Evolutionary conservation across 2,888 invertebrate genomes (phyloP).

Genomic region (Melinopterus prodromus): DNA sequence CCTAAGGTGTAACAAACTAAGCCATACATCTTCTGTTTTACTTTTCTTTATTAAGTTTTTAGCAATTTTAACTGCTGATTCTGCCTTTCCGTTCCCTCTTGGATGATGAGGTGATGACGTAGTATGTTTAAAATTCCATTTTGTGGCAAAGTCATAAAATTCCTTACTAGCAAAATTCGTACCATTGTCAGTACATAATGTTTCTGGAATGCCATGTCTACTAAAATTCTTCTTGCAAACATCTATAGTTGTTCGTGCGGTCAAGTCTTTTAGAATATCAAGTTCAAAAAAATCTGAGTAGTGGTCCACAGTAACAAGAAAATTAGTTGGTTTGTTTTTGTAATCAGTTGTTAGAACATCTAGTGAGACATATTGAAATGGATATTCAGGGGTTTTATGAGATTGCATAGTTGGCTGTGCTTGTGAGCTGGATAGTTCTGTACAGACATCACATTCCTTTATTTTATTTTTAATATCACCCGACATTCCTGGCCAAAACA

Average conservation of each 20-base stretch:
- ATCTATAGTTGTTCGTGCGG: too few species aligned
- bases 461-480: slow-evolving; percentile 17
- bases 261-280: too few species aligned
- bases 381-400: not conserved
- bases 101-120: slow-evolving; percentile 41
- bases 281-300: too few species aligned
- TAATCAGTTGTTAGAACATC: too few species aligned
- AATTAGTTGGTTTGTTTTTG: too few species aligned
- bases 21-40: slow-evolving; percentile 7
- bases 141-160: slow-evolving; percentile 9
- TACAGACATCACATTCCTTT: not conserved
- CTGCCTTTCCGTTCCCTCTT: slow-evolving; percentile 41
- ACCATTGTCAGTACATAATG: slow-evolving; percentile 17
- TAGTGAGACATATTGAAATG: not conserved
- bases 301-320: too few species aligned
- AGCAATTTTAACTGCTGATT: slow-evolving; percentile 27
- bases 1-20: not conserved
- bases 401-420: slow-evolving; percentile 7
- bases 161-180: slow-evolving; percentile 13
- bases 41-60: not conserved
- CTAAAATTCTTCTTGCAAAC: slow-evolving; percentile 8
- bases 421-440: not conserved
- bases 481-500: slow-evolving; percentile 23
- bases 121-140: slow-evolving; percentile 38
- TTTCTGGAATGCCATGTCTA: slow-evolving; percentile 24